Evolutionary conservation across 2,888 invertebrate genomes (phyloP), one percentile per base, ranked within the genome.

Genomic region (Galeopsomyia nigrocyanea): DNA sequence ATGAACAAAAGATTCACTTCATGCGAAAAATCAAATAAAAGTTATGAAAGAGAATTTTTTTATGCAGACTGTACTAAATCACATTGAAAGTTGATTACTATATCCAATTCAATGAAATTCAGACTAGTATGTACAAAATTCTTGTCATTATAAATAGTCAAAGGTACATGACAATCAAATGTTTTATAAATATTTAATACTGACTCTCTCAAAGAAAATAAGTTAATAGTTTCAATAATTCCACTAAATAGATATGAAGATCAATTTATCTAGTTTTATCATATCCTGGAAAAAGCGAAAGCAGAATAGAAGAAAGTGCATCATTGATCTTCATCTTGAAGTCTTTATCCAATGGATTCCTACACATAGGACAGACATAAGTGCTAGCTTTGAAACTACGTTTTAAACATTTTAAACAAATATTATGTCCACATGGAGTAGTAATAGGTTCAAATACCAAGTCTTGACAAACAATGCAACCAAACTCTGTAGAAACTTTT

Each of bases 381-480:
- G 90, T 88, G 39, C 90, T 89, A 0, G 91, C 90, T 10, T 88
- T 87, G 83, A 93, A 93, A 0, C 93, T 92, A 61, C 91, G 86
- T 79, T 89, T 89, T 67, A 95, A 82, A 81, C 95, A 95, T 0
- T 83, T 84, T 88, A 90, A 87, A 81, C 95, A 95, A 75, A 94
- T 90, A 81, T 93, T 95, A 82, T 95, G 95, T 56, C 87, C 84
- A 80, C 95, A 95, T 0, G 89, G 87, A 0, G 93, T 92, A 0
- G 94, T 95, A 19, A 94, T 88, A 0, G 95, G 95, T 71, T 88
- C 88, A 71, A 87, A 90, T 0, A 91, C 91, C 3, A 95, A 84
- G 65, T 94, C 93, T 81, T 93, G 92, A 81, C 95, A 95, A 79
- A 94, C 94, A 62, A 93, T 91, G 81, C 95, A 95, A n/a, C 89